Conservation (phyloP, 2,888 invertebrate species). For the Calameuta idolon region DNA sequence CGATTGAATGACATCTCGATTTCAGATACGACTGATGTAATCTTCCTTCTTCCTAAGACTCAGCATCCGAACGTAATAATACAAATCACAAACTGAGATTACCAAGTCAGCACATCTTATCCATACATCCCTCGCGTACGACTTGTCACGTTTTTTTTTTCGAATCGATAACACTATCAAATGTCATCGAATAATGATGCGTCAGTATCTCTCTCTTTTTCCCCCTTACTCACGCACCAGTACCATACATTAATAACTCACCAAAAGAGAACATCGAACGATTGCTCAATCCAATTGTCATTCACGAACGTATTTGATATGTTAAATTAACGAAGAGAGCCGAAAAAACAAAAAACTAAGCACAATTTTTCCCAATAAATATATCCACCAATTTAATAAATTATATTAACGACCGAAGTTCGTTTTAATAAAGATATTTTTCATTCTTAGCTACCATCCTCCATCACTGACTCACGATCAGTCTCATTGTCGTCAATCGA, state of each 20-base stretch:
- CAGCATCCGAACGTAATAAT: conserved; percentile 3
- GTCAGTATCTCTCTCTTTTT: no score
- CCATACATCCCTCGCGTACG: neutral
- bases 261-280: neutral
- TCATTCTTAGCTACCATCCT: neutral
- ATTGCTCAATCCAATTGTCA: neutral
- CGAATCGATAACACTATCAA: neutral
- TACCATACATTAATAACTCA: neutral
- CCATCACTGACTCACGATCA: neutral
- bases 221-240: neutral
- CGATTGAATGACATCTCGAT: conserved; percentile 31
- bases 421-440: neutral
- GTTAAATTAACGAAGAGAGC: neutral
- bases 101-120: neutral
- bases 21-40: conserved; percentile 48
- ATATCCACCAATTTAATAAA: neutral
- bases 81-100: neutral
- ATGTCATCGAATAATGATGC: neutral
- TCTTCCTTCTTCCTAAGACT: conserved; percentile 17
- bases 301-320: neutral
- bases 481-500: neutral
- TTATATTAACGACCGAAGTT: neutral
- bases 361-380: neutral
- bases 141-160: neutral
- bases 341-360: neutral